Evolutionary conservation across 2,888 invertebrate species (phyloP).

Genomic region (Dorcus parallelipipedus): DNA sequence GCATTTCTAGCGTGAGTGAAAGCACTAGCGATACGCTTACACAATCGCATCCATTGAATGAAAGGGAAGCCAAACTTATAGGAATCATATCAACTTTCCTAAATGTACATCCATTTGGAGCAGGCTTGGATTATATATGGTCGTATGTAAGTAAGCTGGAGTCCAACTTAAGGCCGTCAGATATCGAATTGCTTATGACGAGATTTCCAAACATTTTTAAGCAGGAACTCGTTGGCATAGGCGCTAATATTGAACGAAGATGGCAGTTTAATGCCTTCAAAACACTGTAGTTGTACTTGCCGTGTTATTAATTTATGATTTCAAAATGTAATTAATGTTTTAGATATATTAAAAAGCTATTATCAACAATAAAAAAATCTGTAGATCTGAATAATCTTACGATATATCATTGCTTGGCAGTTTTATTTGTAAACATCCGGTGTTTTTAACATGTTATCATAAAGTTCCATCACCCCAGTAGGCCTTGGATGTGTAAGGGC

Average conservation of each 20-base stretch:
- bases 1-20: constrained; percentile 35
- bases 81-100: constrained; percentile 87
- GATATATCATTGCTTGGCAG: too few relatives aligned
- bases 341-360: too few relatives aligned
- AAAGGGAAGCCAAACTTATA: constrained; percentile 72
- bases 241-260: constrained; percentile 79
- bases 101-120: constrained; percentile 90
- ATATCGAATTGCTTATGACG: constrained; percentile 73
- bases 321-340: too few relatives aligned
- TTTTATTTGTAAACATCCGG: too few relatives aligned
- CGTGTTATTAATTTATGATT: too few relatives aligned
- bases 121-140: constrained; percentile 85
- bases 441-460: too few relatives aligned
- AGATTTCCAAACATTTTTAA: constrained; percentile 78
- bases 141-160: constrained; percentile 85
- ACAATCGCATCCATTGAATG: constrained; percentile 40
- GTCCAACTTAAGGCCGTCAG: constrained; percentile 65
- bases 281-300: background rate
- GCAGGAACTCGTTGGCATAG: constrained; percentile 74
- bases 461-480: too few relatives aligned
- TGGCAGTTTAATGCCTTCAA: constrained; percentile 82
- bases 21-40: constrained; percentile 34
- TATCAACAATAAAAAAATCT: too few relatives aligned
- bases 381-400: too few relatives aligned
- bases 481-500: too few relatives aligned